Evolutionary conservation across 64 coral and sea anemone genomes (phyloP), one percentile per base, ranked within the genome.

Genomic region (Catalaphyllia jardinei): DNA sequence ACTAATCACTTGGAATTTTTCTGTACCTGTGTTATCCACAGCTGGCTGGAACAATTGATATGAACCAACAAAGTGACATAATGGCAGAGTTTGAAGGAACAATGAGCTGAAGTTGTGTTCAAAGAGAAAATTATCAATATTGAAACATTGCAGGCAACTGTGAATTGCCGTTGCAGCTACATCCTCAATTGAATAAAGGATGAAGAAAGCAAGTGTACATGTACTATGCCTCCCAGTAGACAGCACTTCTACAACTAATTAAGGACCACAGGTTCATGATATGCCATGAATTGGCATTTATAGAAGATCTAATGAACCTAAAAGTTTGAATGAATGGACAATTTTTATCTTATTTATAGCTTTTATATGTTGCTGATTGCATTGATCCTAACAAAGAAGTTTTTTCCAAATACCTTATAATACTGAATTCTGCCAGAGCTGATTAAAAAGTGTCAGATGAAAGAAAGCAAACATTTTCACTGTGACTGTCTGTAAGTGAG

Each of bases 61-160:
- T 96, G 95, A 96, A 96, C 33, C 89, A 93, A 71, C 95, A 96
- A 31, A 93, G 95, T 88, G 95, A 96, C 60, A 96, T 96, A 28
- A 96, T 96, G 95, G 95, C 95, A 62, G 93, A 92, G 57, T 96
- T 96, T 88, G 95, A 96, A 72, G 95, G 81, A 85, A 85, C 62
- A 24, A 49, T 85, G 81, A 50, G 81, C 27, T 85, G 24, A 50
- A 46, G 80, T 19, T 31, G 19, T 33, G 61, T 29, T 27, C 24
- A 69, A 12, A 24, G 60, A 31, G 65, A 42, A 67, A 39, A 33
- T 22, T 24, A 18, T 4, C 29, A 0, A 65, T 9, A 83, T 3
- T 46, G 31, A 35, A 16, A 19, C 7, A 42, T 0, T 6, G 10
- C 13, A 3, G 24, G 24, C 33, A 7, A 69, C 65, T n/a, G n/a